Evolutionary conservation across 1,140 invertebrate genomes (phyloP).

Genomic region (Nomia melanderi): DNA sequence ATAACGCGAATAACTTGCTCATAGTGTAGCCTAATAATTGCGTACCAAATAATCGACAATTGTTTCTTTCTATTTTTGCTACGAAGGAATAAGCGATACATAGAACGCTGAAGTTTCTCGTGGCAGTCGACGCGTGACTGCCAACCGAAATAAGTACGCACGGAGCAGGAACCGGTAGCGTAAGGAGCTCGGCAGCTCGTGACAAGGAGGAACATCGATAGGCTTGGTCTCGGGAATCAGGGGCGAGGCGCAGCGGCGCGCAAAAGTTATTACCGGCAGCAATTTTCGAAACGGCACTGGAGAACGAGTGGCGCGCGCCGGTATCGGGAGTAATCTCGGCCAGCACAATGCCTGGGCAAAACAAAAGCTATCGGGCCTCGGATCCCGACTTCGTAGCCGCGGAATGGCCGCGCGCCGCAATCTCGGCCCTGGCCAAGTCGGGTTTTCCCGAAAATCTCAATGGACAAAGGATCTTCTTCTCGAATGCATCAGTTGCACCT

Average conservation of each 20-base stretch:
- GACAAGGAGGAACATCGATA: too few species aligned
- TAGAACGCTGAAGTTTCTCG: too few species aligned
- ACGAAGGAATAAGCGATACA: too few species aligned
- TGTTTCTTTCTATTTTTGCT: too few species aligned
- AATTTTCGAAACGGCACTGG: slow-evolving; percentile 14
- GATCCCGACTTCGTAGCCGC: background rate
- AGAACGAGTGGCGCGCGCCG: background rate
- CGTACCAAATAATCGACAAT: too few species aligned
- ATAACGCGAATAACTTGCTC: too few species aligned
- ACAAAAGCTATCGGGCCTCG: slow-evolving; percentile 8
- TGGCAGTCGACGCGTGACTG: too few species aligned
- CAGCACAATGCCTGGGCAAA: slow-evolving; percentile 1
- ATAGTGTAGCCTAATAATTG: too few species aligned
- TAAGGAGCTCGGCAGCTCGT: too few species aligned
- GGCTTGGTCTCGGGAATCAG: too few species aligned
- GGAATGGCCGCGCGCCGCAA: slow-evolving; percentile 2
- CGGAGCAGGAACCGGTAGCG: too few species aligned
- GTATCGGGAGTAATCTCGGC: slow-evolving; percentile 6
- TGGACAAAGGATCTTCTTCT: background rate
- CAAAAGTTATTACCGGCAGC: background rate
- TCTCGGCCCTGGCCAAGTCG: slow-evolving; percentile 5
- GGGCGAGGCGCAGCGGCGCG: background rate
- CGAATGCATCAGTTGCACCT: background rate
- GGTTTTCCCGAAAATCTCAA: background rate
- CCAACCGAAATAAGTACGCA: too few species aligned